Base-by-base conservation (phyloP, 2,888 invertebrate genomes). In the Piscicola geometra region DNA sequence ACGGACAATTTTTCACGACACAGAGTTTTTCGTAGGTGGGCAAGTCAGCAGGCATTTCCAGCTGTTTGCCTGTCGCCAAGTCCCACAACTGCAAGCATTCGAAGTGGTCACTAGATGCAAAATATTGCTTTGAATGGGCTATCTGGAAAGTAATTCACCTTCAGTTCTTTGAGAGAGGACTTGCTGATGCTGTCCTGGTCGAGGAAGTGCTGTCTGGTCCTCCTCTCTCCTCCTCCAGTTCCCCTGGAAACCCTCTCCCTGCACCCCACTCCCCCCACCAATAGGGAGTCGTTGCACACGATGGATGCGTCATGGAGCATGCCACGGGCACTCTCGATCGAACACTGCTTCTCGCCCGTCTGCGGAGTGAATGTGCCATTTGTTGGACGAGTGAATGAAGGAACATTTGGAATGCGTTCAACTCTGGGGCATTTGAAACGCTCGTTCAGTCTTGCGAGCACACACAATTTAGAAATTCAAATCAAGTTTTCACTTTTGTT, bases 401-500 rank as follows among this genome's bases (percentile, higher is more conserved):
- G n/a, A n/a, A n/a, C n/a, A n/a, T n/a, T n/a, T n/a, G n/a, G n/a
- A n/a, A n/a, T n/a, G n/a, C n/a, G n/a, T n/a, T n/a, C n/a, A n/a
- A n/a, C n/a, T n/a, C n/a, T n/a, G n/a, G n/a, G n/a, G n/a, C n/a
- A n/a, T n/a, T n/a, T n/a, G n/a, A n/a, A n/a, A n/a, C n/a, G n/a
- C n/a, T n/a, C n/a, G n/a, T n/a, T n/a, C n/a, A n/a, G n/a, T n/a
- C n/a, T n/a, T n/a, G n/a, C 9, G 50, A 47, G 50, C 9, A 47
- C 21, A 21, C 9, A 9, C 21, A 21, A 15, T 47, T 15, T 47
- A 47, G 9, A 15, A 15, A 47, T 15, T 47, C 9, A 47, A 47
- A 15, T 47, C 21, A 18, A 21, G 25, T 25, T 56, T 56, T 21
- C 25, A 73, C 73, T 25, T 73, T 56, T 12, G 73, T 56, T 3